These are phyloP conservation scores for Calyptomena viridis DNA, from an alignment of 2,113 vertebrate species.

Conservation along the genomic window DNA sequence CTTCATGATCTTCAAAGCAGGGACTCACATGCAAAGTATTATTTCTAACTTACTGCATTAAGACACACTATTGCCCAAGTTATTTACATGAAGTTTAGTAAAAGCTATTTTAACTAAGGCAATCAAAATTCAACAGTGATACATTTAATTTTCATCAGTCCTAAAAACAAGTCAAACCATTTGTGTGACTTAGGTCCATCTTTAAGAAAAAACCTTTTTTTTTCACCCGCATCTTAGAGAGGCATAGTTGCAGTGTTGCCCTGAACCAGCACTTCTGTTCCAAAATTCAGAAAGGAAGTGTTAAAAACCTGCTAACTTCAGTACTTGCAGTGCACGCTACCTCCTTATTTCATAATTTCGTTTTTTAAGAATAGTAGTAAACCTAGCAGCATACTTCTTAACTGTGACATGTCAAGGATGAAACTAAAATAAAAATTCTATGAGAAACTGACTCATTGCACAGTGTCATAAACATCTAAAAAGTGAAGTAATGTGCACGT, in stretches of 20 bases:
- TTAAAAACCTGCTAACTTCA: not conserved
- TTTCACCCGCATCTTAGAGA: not conserved
- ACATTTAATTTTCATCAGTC: not conserved
- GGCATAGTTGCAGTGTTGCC: not conserved
- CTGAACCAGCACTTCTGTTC: not conserved
- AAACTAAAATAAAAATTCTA: not conserved
- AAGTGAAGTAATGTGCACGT: not conserved
- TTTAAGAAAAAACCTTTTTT: not conserved
- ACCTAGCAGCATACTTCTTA: not conserved
- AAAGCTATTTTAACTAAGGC: not conserved
- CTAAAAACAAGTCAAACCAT: not conserved
- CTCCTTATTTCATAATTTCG: not conserved
- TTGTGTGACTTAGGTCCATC: not conserved
- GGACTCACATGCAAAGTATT: not conserved
- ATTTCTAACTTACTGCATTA: not conserved
- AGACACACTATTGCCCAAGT: accelerated
- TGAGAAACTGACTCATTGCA: not conserved
- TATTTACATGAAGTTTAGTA: not conserved
- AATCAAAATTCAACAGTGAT: not conserved
- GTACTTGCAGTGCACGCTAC: accelerated
- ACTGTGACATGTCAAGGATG: not conserved
- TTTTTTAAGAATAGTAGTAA: not conserved
- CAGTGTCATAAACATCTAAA: not conserved
- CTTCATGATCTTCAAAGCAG: not conserved
- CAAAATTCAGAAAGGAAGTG: not conserved